Evolutionary conservation across 2,888 invertebrate species (phyloP), one percentile per base, ranked within the genome.

Genomic region (Eucera pruinosa): DNA sequence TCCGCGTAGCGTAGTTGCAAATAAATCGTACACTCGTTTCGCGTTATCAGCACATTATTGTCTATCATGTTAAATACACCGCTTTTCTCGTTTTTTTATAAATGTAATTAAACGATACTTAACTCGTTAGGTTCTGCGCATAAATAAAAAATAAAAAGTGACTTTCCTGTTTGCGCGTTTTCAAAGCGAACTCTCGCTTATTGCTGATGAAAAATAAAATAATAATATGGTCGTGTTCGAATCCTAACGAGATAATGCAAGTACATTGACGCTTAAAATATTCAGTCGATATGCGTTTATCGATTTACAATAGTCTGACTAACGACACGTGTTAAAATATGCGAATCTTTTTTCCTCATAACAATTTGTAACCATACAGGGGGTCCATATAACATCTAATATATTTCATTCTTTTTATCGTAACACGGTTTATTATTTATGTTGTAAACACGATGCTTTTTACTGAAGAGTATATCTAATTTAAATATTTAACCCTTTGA

Each of bases 201-300:
- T 41, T 39, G 15, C 58, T 58, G 48, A 20, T 23, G 18, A n/a
- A n/a, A n/a, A 58, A 65, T 65, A 75, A 65, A 54, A 54, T 52
- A 57, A 74, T 30, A 0, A 47, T 15, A n/a, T n/a, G n/a, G n/a
- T n/a, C n/a, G n/a, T n/a, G 27, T 18, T 30, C 15, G 30, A 58
- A 65, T 41, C 47, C 58, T 60, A 82, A 75, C 68, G 76, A 69
- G 72, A 73, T 85, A 82, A 73, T 69, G 68, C 75, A 62, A 13
- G 41, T 74, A 72, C 36, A 43, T 57, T 33, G 36, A 64, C 20
- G 54, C 36, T 55, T 73, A 71, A 25, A 71, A 43, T 62, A 62
- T 62, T 57, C 73, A 50, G 73, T 65, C 75, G 65, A 58, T 11
- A 52, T 50, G 66, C 36, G 27, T 54, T n/a, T n/a, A 61, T 45